Conservation (phyloP, 2,888 invertebrate species). For the Orthosia gracilis region DNA sequence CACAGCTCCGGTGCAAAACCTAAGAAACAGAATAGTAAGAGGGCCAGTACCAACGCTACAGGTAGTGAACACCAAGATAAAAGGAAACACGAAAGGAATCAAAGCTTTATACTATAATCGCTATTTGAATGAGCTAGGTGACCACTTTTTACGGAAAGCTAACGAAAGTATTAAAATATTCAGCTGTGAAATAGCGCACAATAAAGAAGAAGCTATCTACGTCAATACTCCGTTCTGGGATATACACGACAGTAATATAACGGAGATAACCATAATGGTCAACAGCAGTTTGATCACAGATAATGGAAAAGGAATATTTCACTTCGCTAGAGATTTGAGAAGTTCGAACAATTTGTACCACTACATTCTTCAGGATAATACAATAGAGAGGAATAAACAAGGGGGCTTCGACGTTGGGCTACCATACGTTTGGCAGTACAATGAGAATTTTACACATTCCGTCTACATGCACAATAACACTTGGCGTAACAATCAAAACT, state of each 20-base stretch:
- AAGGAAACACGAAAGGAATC: conserved; percentile 95
- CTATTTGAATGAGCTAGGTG: conserved; percentile 96
- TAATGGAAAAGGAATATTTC: conserved; percentile 97
- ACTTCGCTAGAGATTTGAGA: conserved; percentile 97
- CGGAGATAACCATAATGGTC: conserved; percentile 97
- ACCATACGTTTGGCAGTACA: conserved; percentile 99
- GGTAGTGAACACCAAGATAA: conserved; percentile 94
- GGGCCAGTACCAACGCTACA: conserved; percentile 95
- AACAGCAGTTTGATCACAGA: conserved; percentile 96
- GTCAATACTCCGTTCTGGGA: conserved; percentile 97
- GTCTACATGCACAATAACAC: conserved; percentile 96
- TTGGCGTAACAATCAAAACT: conserved; percentile 96
- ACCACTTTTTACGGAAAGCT: conserved; percentile 96
- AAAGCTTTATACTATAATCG: conserved; percentile 97
- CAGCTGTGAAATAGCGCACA: conserved; percentile 95
- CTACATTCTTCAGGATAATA: conserved; percentile 97
- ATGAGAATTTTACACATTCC: conserved; percentile 98
- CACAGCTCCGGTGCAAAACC: conserved; percentile 93
- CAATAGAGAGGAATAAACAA: conserved; percentile 95
- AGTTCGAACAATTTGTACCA: conserved; percentile 99
- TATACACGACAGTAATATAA: conserved; percentile 95
- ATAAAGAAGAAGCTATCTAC: conserved; percentile 95
- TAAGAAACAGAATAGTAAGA: conserved; percentile 94
- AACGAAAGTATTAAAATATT: conserved; percentile 96
- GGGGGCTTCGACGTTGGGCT: conserved; percentile 97